Percentiles rank a stretch among this genome's conserved stretches.
These are phyloP conservation scores for Ypsolopha sequella DNA, from an alignment of 2,888 invertebrate genomes.

Conservation along the genomic window DNA sequence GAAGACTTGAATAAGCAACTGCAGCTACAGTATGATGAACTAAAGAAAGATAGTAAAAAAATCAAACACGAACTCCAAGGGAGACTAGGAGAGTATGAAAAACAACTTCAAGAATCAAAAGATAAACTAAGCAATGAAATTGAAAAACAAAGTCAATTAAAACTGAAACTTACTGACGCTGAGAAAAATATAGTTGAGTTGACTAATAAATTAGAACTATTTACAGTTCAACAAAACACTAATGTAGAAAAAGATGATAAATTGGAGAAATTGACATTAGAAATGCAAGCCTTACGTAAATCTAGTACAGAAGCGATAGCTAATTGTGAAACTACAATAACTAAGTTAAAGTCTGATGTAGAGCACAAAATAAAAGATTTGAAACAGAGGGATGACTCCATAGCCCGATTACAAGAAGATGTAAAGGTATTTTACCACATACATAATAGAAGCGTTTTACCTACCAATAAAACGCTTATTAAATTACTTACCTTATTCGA, in stretches of 20 bases:
- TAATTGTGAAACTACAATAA: conserved; percentile 43
- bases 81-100: conserved; percentile 69
- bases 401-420: conserved; percentile 48
- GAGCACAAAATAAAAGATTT: conserved; percentile 50
- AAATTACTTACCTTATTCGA: too few relatives aligned
- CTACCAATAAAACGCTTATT: too few relatives aligned
- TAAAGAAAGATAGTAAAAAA: conserved; percentile 57
- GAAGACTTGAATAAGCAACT: conserved; percentile 59
- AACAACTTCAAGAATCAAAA: conserved; percentile 44
- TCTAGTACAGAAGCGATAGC: conserved; percentile 38
- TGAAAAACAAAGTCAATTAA: conserved; percentile 44
- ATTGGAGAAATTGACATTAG: conserved; percentile 51
- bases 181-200: conserved; percentile 46
- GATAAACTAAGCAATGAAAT: conserved; percentile 44
- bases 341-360: conserved; percentile 43
- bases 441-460: too few relatives aligned
- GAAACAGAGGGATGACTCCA: conserved; percentile 44
- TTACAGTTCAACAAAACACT: conserved; percentile 47
- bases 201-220: conserved; percentile 52
- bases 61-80: conserved; percentile 63
- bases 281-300: conserved; percentile 50
- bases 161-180: conserved; percentile 41
- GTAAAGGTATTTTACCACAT: conserved; percentile 33
- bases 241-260: conserved; percentile 49
- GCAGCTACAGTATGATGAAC: conserved; percentile 50